Evolutionary conservation across 1,140 invertebrate species (phyloP), one percentile per base, ranked within the genome.

Genomic region (Drosophila malerkotliana): DNA sequence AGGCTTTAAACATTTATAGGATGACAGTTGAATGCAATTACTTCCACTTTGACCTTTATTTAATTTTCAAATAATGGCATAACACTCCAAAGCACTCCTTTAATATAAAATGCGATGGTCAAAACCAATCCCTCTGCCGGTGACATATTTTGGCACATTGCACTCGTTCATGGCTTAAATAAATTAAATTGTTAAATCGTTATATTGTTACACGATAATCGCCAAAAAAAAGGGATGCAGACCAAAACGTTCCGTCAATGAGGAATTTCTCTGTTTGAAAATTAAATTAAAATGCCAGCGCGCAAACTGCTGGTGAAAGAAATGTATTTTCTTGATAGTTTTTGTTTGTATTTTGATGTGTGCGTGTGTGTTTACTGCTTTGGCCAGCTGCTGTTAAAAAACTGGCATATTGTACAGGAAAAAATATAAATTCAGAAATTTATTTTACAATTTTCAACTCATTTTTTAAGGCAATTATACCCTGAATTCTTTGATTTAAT

Each of bases 231-330:
- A 49, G 57, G 21, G 7, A 6, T 1, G 24, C 4, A 26, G n/a
- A 30, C n/a, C 5, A 68, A 14, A 56, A 69, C 41, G n/a, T 69
- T 69, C 24, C 67, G 67, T 69, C 51, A 69, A 69, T 69, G 51
- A 56, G 32, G 41, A 34, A 57, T 69, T 69, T 69, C 26, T 56
- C 48, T 57, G 18, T 57, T 10, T 51, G 75, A 64, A 82, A 88
- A 87, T 87, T 79, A 76, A 87, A 87, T 88, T 72, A 79, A 85
- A 88, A 67, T 87, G 62, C 69, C 83, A 85, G 48, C 51, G 44
- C 60, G 41, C 53, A 56, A 54, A 63, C 58, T 55, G 49, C 26
- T 52, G 58, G 18, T 18, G 15, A 63, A 54, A 58, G 53, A 78
- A 78, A 72, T 72, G 60, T 26, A 69, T 69, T 57, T 69, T 69